These are phyloP conservation scores for Scotopteryx bipunctaria DNA, from an alignment of 2,888 invertebrate genomes.

Conservation along the genomic window DNA sequence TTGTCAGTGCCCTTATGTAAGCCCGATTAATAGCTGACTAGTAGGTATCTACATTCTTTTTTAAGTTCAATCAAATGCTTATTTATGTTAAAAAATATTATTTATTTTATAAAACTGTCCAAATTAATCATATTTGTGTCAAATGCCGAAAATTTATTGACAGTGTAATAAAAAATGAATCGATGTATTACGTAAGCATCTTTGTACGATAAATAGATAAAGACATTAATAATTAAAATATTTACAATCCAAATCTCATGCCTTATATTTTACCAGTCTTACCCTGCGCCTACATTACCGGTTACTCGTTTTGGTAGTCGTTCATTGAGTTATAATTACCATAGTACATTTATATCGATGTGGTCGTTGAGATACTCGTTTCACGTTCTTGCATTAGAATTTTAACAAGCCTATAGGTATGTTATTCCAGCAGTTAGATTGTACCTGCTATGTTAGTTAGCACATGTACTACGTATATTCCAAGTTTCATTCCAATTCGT, in stretches of 20 bases:
- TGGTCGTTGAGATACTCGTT: too few relatives aligned
- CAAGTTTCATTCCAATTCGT: too few relatives aligned
- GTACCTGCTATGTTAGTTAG: too few relatives aligned
- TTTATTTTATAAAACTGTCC: constrained; percentile 36
- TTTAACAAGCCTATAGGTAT: too few relatives aligned
- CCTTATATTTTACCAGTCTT: not conserved
- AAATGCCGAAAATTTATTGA: constrained; percentile 56
- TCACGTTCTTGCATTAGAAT: too few relatives aligned
- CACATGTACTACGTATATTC: too few relatives aligned
- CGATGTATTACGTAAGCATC: constrained; percentile 69
- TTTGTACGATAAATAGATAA: constrained; percentile 79
- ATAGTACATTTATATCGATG: too few relatives aligned
- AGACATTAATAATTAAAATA: constrained; percentile 78
- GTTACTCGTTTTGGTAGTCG: too few relatives aligned
- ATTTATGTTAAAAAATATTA: constrained; percentile 42
- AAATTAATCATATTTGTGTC: constrained; percentile 59
- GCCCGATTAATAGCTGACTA: constrained; percentile 52
- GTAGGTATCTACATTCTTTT: constrained; percentile 49
- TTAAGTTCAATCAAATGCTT: constrained; percentile 43
- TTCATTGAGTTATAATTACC: too few relatives aligned
- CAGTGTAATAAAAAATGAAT: constrained; percentile 47
- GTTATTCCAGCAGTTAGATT: too few relatives aligned
- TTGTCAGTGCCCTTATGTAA: constrained; percentile 80
- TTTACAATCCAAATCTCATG: constrained; percentile 27
- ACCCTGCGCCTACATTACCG: too few relatives aligned